These are phyloP conservation scores for Cepaea nemoralis DNA, from an alignment of 1,140 invertebrate genomes.

Conservation along the genomic window DNA sequence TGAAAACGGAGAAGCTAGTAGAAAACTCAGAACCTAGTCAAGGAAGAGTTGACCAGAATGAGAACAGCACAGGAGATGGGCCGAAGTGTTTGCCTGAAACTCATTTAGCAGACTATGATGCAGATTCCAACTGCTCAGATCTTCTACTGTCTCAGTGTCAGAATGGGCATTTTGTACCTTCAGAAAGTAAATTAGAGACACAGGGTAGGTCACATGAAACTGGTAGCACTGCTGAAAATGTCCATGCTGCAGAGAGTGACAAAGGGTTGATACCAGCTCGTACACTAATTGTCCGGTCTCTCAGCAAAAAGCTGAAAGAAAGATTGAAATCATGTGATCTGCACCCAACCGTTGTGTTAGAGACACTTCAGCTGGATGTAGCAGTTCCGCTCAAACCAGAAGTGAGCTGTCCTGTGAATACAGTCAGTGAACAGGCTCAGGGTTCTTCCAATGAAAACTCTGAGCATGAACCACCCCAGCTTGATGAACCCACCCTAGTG, in stretches of 20 bases:
- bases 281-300: slow-evolving; percentile 7
- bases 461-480: no score
- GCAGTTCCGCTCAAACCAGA: background rate
- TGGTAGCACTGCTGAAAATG: background rate
- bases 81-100: background rate
- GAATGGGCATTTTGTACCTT: slow-evolving; percentile 1
- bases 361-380: background rate
- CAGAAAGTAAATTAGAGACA: background rate
- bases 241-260: background rate
- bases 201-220: background rate
- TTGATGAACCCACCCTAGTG: background rate
- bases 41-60: background rate
- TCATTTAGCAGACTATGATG: background rate
- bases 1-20: background rate
- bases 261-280: background rate
- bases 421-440: background rate
- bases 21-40: background rate
- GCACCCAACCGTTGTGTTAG: slow-evolving; percentile 21
- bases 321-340: slow-evolving; percentile 6
- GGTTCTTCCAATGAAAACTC: background rate
- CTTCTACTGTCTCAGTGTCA: background rate
- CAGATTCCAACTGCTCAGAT: background rate
- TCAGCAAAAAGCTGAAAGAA: slow-evolving; percentile 25
- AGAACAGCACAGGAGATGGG: background rate
- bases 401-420: background rate